Percentiles rank a stretch among this genome's conserved stretches.
phyloP scores from a whole-genome alignment of 2,797 vertebrate species.

The Anguilla pacifica region DNA sequence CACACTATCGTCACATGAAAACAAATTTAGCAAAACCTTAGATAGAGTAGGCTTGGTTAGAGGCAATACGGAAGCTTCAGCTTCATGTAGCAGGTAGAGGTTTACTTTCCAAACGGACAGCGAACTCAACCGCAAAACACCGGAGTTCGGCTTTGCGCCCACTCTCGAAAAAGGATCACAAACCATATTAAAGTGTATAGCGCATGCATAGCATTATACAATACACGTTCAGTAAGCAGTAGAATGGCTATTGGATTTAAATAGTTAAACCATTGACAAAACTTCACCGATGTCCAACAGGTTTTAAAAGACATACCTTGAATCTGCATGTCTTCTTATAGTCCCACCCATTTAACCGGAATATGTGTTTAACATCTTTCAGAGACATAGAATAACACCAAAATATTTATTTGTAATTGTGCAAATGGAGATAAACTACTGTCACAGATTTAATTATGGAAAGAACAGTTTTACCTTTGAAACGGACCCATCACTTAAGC shows the following conservation, averaged over 20 bases:
- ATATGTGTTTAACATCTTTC: not conserved
- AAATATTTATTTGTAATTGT: not conserved
- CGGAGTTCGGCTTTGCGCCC: conserved; percentile 17
- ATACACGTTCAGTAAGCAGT: not conserved
- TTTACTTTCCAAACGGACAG: conserved; percentile 16
- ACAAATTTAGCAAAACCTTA: conserved; percentile 13
- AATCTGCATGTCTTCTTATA: conserved; percentile 16
- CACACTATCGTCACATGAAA: not conserved
- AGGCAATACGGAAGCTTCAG: conserved; percentile 9
- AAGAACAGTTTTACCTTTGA: conserved; percentile 45
- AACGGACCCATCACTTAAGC: conserved; percentile 45
- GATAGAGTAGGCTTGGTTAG: conserved; percentile 19
- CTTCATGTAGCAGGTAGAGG: conserved; percentile 25
- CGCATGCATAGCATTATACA: not conserved
- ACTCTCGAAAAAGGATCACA: not conserved
- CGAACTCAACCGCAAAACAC: conserved; percentile 13
- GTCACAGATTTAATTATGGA: conserved; percentile 13
- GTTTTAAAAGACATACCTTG: conserved; percentile 12
- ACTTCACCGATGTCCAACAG: conserved; percentile 13
- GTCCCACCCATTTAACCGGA: conserved; percentile 47
- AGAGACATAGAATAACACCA: not conserved
- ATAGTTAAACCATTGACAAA: not conserved
- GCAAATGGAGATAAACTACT: not conserved
- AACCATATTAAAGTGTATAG: not conserved
- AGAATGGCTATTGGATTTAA: not conserved